Percentiles rank a stretch among this genome's conserved stretches.
These are phyloP conservation scores for Aphyosemion australe DNA, from an alignment of 2,113 vertebrate genomes.

Conservation along the genomic window DNA sequence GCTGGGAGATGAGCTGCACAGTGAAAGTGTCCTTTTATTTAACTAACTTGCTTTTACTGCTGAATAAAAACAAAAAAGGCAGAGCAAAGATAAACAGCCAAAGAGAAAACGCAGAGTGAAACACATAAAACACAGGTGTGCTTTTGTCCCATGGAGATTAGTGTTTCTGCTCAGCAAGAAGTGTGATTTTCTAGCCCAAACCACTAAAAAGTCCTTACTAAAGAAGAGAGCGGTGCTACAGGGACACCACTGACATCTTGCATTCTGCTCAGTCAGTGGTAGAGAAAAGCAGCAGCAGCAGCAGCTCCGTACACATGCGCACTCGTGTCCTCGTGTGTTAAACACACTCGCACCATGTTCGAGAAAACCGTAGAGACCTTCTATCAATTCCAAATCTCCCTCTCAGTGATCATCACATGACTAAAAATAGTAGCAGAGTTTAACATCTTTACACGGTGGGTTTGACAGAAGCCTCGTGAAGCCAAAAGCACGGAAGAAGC, in stretches of 20 bases:
- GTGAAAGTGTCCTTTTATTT: constrained; percentile 22
- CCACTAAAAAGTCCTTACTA: constrained; percentile 17
- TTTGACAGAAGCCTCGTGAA: background rate
- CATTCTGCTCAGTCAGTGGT: constrained; percentile 1
- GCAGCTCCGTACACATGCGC: background rate
- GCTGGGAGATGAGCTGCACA: constrained; percentile 4
- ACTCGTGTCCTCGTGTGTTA: background rate
- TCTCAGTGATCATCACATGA: too few species aligned
- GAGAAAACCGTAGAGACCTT: background rate
- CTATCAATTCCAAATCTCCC: background rate
- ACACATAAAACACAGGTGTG: constrained; percentile 24
- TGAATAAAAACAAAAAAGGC: constrained; percentile 19
- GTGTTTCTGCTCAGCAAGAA: constrained; percentile 16
- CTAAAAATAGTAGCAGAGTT: background rate
- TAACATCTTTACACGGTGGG: background rate
- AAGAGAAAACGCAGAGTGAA: constrained; percentile 15
- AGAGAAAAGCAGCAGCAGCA: background rate
- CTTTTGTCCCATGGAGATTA: constrained; percentile 18
- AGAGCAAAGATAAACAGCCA: constrained; percentile 21
- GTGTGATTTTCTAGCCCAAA: constrained; percentile 5
- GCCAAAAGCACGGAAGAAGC: background rate
- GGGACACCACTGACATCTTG: background rate
- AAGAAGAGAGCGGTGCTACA: background rate
- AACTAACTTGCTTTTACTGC: constrained; percentile 12
- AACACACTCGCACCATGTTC: background rate